Conservation (phyloP, 2,113 vertebrate species). For the Xenopus tropicalis region DNA sequence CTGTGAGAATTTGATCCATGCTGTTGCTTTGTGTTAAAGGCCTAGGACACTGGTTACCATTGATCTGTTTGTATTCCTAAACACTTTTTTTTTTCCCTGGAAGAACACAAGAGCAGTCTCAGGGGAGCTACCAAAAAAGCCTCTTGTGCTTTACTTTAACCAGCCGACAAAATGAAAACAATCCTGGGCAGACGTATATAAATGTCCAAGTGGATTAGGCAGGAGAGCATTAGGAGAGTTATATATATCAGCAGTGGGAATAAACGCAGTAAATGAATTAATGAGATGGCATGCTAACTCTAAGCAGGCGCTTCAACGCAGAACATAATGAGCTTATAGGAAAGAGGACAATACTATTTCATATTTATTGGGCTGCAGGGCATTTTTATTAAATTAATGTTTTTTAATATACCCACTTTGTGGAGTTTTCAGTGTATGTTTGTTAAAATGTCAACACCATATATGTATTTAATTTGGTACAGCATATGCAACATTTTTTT, state of each 20-base stretch:
- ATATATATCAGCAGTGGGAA: neutral
- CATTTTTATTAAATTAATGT: no score
- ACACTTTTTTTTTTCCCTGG: slow-evolving; percentile 28
- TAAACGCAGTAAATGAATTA: no score
- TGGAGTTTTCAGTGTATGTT: no score
- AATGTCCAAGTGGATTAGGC: slow-evolving; percentile 13
- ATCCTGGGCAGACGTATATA: slow-evolving; percentile 1
- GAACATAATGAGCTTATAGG: no score
- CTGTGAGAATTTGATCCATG: slow-evolving; percentile 16
- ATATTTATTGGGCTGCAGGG: no score
- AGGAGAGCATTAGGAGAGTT: neutral
- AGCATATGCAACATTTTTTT: no score
- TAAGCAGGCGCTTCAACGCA: no score
- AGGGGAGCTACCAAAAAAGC: slow-evolving; percentile 20
- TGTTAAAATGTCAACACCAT: no score
- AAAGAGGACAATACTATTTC: no score
- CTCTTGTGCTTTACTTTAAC: slow-evolving; percentile 32
- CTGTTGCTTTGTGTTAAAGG: slow-evolving; percentile 4
- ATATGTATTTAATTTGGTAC: no score
- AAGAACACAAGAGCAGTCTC: slow-evolving; percentile 22
- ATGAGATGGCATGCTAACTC: no score
- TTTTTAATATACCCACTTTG: no score
- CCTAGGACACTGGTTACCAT: slow-evolving; percentile 29
- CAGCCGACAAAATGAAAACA: slow-evolving; percentile 18
- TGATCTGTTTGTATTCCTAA: slow-evolving; percentile 38